Percentiles rank a stretch among this genome's conserved stretches.
phyloP scores from a whole-genome alignment of 2,113 vertebrate species.

The Microcebus lehilahytsara region DNA sequence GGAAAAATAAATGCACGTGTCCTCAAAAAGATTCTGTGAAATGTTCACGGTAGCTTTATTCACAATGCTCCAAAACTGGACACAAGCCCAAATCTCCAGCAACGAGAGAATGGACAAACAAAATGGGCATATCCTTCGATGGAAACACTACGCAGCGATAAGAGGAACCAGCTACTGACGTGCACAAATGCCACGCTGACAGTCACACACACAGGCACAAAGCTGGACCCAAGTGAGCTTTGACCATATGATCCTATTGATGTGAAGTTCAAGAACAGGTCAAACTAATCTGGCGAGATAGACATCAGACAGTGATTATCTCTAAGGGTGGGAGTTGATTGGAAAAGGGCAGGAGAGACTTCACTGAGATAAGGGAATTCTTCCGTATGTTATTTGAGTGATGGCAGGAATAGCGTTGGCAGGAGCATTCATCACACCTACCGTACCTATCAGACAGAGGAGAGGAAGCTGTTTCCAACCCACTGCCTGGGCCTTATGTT shows the following conservation, averaged over 20 bases:
- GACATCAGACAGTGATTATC: neutral
- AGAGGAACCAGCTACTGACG: neutral
- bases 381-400: neutral
- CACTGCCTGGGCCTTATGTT: no score
- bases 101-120: neutral
- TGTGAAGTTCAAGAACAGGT: neutral
- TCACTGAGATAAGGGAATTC: neutral
- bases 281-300: neutral
- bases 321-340: neutral
- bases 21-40: neutral
- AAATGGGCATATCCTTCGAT: no score
- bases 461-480: neutral
- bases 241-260: neutral
- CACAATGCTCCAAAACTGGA: neutral
- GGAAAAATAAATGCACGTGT: neutral
- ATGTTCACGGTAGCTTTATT: neutral
- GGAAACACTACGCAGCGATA: neutral
- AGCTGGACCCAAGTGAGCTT: no score
- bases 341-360: neutral
- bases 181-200: rapidly evolving
- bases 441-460: no score
- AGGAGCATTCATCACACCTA: neutral
- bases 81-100: neutral
- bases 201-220: neutral
- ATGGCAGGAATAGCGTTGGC: neutral